Percentiles rank a stretch among this genome's conserved stretches.
phyloP scores from a whole-genome alignment of 2,113 vertebrate genomes.

The Atractosteus spatula region DNA sequence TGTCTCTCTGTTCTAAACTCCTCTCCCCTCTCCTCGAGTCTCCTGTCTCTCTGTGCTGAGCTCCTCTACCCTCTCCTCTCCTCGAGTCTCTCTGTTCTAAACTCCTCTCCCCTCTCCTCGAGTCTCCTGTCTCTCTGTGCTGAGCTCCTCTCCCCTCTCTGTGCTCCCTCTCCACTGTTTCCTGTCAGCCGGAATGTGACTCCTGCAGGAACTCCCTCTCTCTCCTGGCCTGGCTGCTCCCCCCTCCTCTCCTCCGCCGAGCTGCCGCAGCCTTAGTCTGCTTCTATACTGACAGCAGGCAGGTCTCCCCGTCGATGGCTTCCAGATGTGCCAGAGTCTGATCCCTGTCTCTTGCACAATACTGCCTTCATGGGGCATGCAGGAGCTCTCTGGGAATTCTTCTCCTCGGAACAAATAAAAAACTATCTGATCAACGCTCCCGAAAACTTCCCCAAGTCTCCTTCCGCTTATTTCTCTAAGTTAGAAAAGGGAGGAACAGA shows the following conservation, averaged over 20 bases:
- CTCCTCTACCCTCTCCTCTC: background rate
- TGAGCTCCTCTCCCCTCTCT: slow-evolving; percentile 17
- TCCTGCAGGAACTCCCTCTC: slow-evolving; percentile 72
- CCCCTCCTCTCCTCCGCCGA: slow-evolving; percentile 81
- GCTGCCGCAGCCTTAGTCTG: slow-evolving; percentile 78
- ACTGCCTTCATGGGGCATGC: slow-evolving; percentile 33
- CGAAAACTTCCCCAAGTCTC: no score
- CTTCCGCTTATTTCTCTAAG: no score
- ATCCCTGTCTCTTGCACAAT: no score
- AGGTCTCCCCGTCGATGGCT: slow-evolving; percentile 43
- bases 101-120: background rate
- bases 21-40: background rate
- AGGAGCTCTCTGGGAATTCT: slow-evolving; percentile 59
- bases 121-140: background rate
- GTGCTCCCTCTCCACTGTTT: slow-evolving; percentile 15
- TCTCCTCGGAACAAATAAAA: no score
- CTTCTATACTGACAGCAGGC: slow-evolving; percentile 84
- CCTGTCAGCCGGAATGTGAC: slow-evolving; percentile 36
- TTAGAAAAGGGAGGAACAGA: no score
- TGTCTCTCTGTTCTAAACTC: no score
- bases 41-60: background rate
- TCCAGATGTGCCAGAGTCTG: no score
- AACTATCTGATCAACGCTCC: no score
- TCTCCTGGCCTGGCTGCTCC: slow-evolving; percentile 79
- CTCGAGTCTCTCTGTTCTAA: no score